A percentile compares a stretch with the other conserved stretches of the same genome.
Conservation (phyloP, 2,113 vertebrate species). For the Sturnus vulgaris region DNA sequence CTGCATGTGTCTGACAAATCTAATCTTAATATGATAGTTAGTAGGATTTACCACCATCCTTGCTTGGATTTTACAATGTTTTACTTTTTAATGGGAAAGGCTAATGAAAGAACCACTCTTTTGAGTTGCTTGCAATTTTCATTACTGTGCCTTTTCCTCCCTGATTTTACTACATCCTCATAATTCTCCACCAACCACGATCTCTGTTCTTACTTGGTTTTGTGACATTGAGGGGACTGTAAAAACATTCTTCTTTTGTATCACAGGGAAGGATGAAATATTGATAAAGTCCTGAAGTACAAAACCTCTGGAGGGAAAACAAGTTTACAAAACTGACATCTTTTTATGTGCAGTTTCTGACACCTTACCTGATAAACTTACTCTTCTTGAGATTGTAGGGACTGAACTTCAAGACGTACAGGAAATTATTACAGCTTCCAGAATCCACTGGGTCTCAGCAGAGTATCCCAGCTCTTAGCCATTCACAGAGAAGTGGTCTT, state of each 20-base stretch:
- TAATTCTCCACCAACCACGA: background rate
- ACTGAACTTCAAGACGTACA: constrained; percentile 73
- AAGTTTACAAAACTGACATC: background rate
- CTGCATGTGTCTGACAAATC: background rate
- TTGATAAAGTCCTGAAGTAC: background rate
- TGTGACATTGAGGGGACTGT: background rate
- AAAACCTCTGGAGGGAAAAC: background rate
- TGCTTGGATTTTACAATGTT: background rate
- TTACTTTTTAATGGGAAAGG: background rate
- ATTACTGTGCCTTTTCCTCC: background rate
- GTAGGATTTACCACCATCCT: background rate
- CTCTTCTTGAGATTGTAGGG: constrained; percentile 35
- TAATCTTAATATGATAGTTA: background rate
- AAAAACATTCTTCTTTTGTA: background rate
- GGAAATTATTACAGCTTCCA: constrained; percentile 69
- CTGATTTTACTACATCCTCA: background rate
- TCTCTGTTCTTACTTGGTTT: background rate
- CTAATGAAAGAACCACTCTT: background rate
- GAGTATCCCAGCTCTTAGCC: constrained; percentile 60
- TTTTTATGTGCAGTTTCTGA: background rate
- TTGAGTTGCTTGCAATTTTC: background rate
- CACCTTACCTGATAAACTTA: background rate
- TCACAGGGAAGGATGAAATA: background rate
- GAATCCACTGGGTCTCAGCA: constrained; percentile 61
- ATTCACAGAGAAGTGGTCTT: constrained; percentile 71